phyloP scores from a whole-genome alignment of 2,113 vertebrate species.

The Hypanus sabinus region DNA sequence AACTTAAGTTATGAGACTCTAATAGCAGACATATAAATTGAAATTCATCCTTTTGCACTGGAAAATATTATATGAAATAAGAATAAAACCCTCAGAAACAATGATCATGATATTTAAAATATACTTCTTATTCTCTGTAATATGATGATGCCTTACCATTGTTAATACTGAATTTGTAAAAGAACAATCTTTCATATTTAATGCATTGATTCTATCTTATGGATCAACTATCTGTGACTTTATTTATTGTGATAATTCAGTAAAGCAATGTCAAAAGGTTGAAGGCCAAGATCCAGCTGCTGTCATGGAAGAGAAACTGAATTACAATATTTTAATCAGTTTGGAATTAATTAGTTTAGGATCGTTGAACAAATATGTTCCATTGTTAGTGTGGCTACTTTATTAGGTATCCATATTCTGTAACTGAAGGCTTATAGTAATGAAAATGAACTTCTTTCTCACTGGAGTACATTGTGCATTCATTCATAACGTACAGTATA shows the following conservation, averaged over 20 bases:
- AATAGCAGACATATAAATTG: not conserved
- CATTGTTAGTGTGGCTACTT: not conserved
- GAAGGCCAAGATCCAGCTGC: not conserved
- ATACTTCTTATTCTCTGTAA: not conserved
- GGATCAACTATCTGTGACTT: not conserved
- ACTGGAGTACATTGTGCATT: not conserved
- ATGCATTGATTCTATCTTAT: no score
- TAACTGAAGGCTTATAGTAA: not conserved
- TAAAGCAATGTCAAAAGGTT: not conserved
- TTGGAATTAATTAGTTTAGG: slow-evolving; percentile 9
- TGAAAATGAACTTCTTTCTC: not conserved
- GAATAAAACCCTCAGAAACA: not conserved
- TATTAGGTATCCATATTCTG: not conserved
- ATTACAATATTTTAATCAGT: slow-evolving; percentile 11
- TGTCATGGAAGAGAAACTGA: not conserved
- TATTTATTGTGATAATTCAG: not conserved
- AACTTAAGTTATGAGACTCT: no score
- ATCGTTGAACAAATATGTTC: not conserved
- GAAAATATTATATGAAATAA: not conserved
- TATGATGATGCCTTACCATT: not conserved
- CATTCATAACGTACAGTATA: not conserved
- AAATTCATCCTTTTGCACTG: not conserved
- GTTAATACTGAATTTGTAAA: no score
- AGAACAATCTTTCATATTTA: not conserved
- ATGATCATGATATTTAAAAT: not conserved